These are phyloP conservation scores for Semotilus atromaculatus DNA, from an alignment of 2,797 vertebrate species.

Conservation along the genomic window DNA sequence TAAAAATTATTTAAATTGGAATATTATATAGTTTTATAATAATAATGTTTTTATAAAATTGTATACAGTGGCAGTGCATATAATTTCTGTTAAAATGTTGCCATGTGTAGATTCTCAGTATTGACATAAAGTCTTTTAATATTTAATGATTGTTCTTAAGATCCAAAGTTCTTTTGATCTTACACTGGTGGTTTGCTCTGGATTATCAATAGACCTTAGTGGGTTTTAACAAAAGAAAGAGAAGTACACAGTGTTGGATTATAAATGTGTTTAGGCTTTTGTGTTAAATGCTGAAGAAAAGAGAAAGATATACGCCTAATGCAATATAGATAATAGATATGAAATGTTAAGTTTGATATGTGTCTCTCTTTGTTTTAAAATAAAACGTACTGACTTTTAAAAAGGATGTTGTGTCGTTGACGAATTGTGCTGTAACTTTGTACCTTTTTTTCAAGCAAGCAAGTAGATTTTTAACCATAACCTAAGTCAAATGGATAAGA, in stretches of 20 bases:
- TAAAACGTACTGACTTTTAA: not conserved
- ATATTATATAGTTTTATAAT: too few relatives aligned
- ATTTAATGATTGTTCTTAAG: slow-evolving; percentile 62
- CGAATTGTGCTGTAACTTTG: not conserved
- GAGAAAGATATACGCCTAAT: not conserved
- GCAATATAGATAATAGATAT: not conserved
- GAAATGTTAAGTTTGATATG: not conserved
- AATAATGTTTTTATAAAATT: not conserved
- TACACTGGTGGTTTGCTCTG: slow-evolving; percentile 29
- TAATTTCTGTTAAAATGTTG: slow-evolving; percentile 8
- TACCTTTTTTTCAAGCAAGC: not conserved
- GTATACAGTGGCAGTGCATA: not conserved
- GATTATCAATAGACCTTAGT: slow-evolving; percentile 31
- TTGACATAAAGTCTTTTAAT: slow-evolving; percentile 66
- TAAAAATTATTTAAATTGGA: too few relatives aligned
- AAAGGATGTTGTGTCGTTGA: not conserved
- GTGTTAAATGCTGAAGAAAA: not conserved
- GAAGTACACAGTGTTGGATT: not conserved
- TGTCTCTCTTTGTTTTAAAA: not conserved
- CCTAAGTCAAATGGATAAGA: not conserved
- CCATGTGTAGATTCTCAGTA: slow-evolving; percentile 53
- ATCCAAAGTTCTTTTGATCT: slow-evolving; percentile 63
- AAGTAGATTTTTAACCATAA: not conserved
- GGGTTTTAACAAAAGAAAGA: not conserved
- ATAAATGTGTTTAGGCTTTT: not conserved